A percentile compares a stretch with the other conserved stretches of the same genome.
These are phyloP conservation scores for Orgyia antiqua DNA, from an alignment of 2,888 invertebrate species.

Conservation along the genomic window DNA sequence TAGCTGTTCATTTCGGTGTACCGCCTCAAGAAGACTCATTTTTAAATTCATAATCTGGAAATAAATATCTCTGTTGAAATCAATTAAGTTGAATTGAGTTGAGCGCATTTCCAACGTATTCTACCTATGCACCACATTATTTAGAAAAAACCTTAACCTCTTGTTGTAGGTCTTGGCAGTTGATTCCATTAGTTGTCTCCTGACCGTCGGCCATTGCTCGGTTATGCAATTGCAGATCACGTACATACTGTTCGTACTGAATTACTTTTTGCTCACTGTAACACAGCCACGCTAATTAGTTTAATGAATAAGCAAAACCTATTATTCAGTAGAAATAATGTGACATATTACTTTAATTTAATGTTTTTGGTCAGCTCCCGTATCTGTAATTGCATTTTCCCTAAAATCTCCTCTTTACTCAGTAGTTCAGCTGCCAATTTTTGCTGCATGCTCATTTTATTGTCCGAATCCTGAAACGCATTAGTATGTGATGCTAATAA, in stretches of 20 bases:
- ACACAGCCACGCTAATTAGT: too few species aligned
- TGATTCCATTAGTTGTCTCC: conserved; percentile 43
- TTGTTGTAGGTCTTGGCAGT: conserved; percentile 58
- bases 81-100: too few species aligned
- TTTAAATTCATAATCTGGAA: conserved; percentile 63
- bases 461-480: conserved; percentile 57
- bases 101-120: too few species aligned
- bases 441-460: conserved; percentile 65
- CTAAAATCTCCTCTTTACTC: conserved; percentile 63
- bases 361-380: conserved; percentile 62
- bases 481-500: not conserved
- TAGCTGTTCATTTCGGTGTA: conserved; percentile 66
- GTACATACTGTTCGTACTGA: conserved; percentile 64
- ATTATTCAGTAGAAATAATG: conserved; percentile 3
- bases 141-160: too few species aligned
- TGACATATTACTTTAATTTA: conserved; percentile 49
- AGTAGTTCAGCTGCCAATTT: conserved; percentile 68
- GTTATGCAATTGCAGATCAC: conserved; percentile 50
- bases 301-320: not conserved
- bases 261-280: conserved; percentile 66
- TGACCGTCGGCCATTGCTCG: conserved; percentile 41
- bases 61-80: too few species aligned
- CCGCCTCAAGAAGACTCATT: conserved; percentile 61
- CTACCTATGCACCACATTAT: too few species aligned
- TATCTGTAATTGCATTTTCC: conserved; percentile 64